Evolutionary conservation across 2,113 vertebrate genomes (phyloP), one percentile per base, ranked within the genome.

Genomic region (Jacana jacana): DNA sequence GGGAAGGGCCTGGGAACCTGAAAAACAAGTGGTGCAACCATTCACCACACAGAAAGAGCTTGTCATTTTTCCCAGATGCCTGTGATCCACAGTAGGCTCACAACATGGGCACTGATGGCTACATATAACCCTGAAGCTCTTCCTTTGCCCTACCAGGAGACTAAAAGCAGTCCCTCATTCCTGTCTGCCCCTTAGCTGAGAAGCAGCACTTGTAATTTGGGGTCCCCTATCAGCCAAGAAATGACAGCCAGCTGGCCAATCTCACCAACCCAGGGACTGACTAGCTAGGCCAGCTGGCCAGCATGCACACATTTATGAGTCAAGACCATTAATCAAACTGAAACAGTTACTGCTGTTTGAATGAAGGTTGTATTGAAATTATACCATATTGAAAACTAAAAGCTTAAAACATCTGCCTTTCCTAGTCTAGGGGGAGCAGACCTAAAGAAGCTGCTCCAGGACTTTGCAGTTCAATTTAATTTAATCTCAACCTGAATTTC

Each of bases 401-500:
- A 82, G 39, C 46, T 85, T 65, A 57, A 73, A 88, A 73, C 54
- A 90, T 13, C 58, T 90, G 66, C 37, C 51, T 80, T 80, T 61
- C 66, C 63, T 58, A 48, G 46, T 55, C 54, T n/a, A 77, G 11
- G 61, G n/a, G 9, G 19, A 94, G 27, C 0, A 0, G 44, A 61
- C 28, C 58, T 77, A 46, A 69, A 76, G 44, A 80, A 77, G 15
- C n/a, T 95, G 52, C 63, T 96, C 69, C 40, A 77, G 25, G 44
- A 89, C 35, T 89, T 63, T 3, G 3, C 3, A 71, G 65, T 76
- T 77, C 44, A 42, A 88, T 88, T 90, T 42, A 63, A 64, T 58
- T 93, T 79, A 23, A 70, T 91, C 52, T 93, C 54, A 82, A 44
- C 14, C 7, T 85, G n/a, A 65, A 9, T 77, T 86, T 77, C 89